phyloP scores from a whole-genome alignment of 2,113 vertebrate genomes.

The Aptenodytes patagonicus region DNA sequence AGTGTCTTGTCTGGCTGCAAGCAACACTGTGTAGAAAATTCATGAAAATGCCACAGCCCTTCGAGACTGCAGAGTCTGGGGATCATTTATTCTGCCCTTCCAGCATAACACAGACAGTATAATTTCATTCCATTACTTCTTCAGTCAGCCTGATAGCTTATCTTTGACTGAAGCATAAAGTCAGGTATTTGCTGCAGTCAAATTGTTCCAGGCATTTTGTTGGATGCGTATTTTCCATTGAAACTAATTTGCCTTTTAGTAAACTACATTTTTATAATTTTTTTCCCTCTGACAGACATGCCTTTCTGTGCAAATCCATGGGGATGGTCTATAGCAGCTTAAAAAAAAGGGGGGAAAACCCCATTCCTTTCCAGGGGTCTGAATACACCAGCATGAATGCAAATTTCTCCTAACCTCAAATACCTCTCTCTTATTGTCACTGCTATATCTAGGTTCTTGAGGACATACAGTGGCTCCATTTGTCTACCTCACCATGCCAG shows the following conservation, averaged over 20 bases:
- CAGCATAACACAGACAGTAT: not conserved
- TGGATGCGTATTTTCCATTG: not conserved
- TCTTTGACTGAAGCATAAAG: slow-evolving; percentile 17
- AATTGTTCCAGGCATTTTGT: slow-evolving; percentile 2
- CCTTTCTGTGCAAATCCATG: not conserved
- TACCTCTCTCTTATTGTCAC: not conserved
- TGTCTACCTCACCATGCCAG: not conserved
- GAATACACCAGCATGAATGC: not conserved
- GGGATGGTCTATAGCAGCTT: not conserved
- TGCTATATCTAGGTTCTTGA: not conserved
- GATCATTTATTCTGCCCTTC: slow-evolving; percentile 22
- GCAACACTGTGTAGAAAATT: not conserved
- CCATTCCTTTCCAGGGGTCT: not conserved
- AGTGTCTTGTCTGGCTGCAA: not conserved
- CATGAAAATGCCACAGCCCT: not conserved
- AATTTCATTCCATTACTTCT: slow-evolving; percentile 47
- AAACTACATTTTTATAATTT: not conserved
- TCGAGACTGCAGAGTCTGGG: not conserved
- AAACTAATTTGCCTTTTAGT: not conserved
- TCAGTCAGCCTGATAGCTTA: slow-evolving; percentile 12
- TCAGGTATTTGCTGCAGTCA: slow-evolving; percentile 4
- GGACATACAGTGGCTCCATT: not conserved
- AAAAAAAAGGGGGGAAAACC: not conserved
- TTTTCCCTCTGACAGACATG: not conserved
- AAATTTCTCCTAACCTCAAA: not conserved